Base-by-base conservation (phyloP, 2,797 vertebrate genomes). In the Falco novaeseelandiae region DNA sequence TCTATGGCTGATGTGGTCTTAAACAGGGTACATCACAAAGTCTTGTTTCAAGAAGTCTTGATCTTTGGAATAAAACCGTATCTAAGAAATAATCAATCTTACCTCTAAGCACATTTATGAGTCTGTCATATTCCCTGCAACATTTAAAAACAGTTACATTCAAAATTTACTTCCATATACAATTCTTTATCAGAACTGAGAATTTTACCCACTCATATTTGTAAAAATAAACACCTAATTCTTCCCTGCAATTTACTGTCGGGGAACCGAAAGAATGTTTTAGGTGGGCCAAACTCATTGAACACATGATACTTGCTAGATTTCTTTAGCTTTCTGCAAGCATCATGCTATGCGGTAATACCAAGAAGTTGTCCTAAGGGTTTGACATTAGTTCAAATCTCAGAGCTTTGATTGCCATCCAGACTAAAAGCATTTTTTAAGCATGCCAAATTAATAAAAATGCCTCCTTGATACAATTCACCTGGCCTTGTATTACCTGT, bases 401-500 rank as follows among this genome's bases (percentile, higher is more conserved):
- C 87, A 88, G 51, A 73, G 62, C 96, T 97, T 97, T 96, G 94
- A 97, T 96, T 96, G 77, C 55, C 52, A 77, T 94, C 96, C 96
- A 97, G 85, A 88, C 34, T 67, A 83, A 93, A 93, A 83, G 70
- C 58, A 91, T 95, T 94, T 63, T 90, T 73, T 44, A 81, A 90
- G 20, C 29, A 62, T 65, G 95, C 94, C 96, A 94, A 95, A 90
- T 95, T 95, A 96, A 96, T 97, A 97, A 96, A 96, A 96, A 77
- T 85, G 46, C 49, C 86, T 95, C 67, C 87, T 83, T 93, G 46
- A 72, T 89, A 87, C 94, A 91, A 52, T 94, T 96, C 70, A 83
- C 74, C 90, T 94, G 89, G 83, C 65, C 61, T 92, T 92, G 88
- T 54, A 55, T 93, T 96, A 95, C 80, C 66, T 93, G 94, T 32